These are phyloP conservation scores for Panzeria rudis DNA, from an alignment of 2,888 invertebrate species.

Conservation along the genomic window DNA sequence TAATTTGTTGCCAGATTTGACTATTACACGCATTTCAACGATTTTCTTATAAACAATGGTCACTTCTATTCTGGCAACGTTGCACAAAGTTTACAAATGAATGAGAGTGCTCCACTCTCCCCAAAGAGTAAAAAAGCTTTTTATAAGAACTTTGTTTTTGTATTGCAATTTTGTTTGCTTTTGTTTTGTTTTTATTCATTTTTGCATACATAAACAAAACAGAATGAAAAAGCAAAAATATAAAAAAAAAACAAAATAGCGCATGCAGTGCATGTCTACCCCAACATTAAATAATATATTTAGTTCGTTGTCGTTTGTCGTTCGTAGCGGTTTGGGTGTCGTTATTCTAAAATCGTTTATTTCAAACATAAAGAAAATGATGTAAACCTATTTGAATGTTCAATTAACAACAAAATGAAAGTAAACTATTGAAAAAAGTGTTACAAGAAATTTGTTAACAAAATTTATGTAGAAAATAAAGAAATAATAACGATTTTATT, in stretches of 20 bases:
- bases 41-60: neutral
- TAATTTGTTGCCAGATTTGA: neutral
- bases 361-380: neutral
- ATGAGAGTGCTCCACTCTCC: neutral
- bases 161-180: slow-evolving; percentile 20
- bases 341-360: neutral
- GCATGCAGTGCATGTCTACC: slow-evolving; percentile 62
- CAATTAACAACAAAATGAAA: slow-evolving; percentile 35
- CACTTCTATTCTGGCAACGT: neutral
- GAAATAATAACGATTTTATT: neutral
- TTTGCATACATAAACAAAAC: slow-evolving; percentile 53
- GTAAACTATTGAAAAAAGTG: neutral
- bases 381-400: slow-evolving; percentile 38
- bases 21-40: neutral
- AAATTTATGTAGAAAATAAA: neutral
- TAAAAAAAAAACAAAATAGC: slow-evolving; percentile 20
- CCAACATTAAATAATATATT: slow-evolving; percentile 62
- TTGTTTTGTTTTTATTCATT: slow-evolving; percentile 32
- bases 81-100: neutral
- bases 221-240: slow-evolving; percentile 51
- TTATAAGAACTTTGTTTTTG: slow-evolving; percentile 53
- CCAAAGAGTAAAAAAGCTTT: slow-evolving; percentile 34
- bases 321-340: slow-evolving; percentile 72
- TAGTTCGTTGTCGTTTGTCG: slow-evolving; percentile 76
- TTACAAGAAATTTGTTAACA: neutral